A percentile compares a stretch with the other conserved stretches of the same genome.
Evolutionary conservation across 1,140 invertebrate genomes (phyloP).

Genomic region (Papilio aristodemus): DNA sequence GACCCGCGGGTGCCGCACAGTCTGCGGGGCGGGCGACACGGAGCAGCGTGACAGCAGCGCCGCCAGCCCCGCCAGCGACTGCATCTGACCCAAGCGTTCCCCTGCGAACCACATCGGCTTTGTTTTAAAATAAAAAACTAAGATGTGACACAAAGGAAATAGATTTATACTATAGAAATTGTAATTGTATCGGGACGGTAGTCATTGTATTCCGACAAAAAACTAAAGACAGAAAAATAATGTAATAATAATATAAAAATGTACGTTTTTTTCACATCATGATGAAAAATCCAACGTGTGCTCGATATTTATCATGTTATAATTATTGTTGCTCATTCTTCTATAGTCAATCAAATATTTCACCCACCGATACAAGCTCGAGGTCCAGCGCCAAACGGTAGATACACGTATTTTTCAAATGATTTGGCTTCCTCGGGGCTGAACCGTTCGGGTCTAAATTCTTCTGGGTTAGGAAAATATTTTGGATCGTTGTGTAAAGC

Average conservation of each 20-base stretch:
- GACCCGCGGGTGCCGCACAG: conserved; percentile 15
- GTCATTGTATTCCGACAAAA: too few relatives aligned
- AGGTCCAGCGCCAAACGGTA: conserved; percentile 61
- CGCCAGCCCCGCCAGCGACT: conserved; percentile 50
- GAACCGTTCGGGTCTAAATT: conserved; percentile 82
- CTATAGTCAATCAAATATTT: neutral
- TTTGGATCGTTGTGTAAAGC: conserved; percentile 80
- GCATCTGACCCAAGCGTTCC: conserved; percentile 46
- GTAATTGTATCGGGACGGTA: too few relatives aligned
- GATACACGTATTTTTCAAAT: conserved; percentile 64
- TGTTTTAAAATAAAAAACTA: neutral
- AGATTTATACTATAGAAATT: neutral
- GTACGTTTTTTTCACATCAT: too few relatives aligned
- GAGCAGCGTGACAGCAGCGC: conserved; percentile 42
- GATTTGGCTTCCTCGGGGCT: conserved; percentile 53
- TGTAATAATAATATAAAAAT: too few relatives aligned
- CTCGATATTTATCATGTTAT: neutral
- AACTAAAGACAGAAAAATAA: too few relatives aligned
- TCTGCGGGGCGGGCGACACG: conserved; percentile 43
- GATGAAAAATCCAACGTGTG: too few relatives aligned
- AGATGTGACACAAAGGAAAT: neutral
- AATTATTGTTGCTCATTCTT: too few relatives aligned
- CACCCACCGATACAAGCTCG: conserved; percentile 57
- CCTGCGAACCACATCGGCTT: conserved; percentile 35
- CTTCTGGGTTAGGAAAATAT: conserved; percentile 78